These are phyloP conservation scores for Drosophila ohnishii DNA, from an alignment of 1,140 invertebrate genomes.

Conservation along the genomic window DNA sequence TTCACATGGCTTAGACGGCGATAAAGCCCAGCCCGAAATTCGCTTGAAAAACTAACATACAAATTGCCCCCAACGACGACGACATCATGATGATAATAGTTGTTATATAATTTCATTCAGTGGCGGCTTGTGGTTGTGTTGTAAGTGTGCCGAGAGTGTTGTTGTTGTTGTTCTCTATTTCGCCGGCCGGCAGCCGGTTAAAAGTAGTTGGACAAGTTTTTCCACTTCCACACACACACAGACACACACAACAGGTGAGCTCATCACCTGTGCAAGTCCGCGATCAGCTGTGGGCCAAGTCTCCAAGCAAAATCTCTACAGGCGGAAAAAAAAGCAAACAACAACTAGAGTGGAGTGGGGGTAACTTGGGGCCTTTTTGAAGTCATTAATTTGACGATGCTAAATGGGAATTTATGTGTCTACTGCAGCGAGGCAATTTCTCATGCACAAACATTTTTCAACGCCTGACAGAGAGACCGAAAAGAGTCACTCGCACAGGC, in stretches of 20 bases:
- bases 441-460: constrained; percentile 77
- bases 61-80: constrained; percentile 25
- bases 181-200: constrained; percentile 72
- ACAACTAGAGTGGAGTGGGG: constrained; percentile 25
- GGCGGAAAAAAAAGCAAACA: not conserved
- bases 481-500: constrained; percentile 33
- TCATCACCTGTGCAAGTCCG: constrained; percentile 45
- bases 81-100: constrained; percentile 35
- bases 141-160: constrained; percentile 24
- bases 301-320: constrained; percentile 26
- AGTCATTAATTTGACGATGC: constrained; percentile 79
- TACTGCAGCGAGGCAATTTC: constrained; percentile 68
- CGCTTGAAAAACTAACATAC: constrained; percentile 5
- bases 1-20: constrained; percentile 55
- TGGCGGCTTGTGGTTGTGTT: constrained; percentile 21
- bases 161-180: not conserved
- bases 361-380: constrained; percentile 43
- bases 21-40: constrained; percentile 27
- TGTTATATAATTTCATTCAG: constrained; percentile 71
- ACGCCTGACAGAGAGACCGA: constrained; percentile 45
- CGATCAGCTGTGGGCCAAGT: constrained; percentile 59
- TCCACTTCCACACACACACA: constrained; percentile 43
- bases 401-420: constrained; percentile 81
- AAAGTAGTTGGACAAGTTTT: constrained; percentile 75
- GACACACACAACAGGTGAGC: constrained; percentile 16